These are phyloP conservation scores for Arenaria interpres DNA, from an alignment of 2,113 vertebrate species.

Conservation along the genomic window DNA sequence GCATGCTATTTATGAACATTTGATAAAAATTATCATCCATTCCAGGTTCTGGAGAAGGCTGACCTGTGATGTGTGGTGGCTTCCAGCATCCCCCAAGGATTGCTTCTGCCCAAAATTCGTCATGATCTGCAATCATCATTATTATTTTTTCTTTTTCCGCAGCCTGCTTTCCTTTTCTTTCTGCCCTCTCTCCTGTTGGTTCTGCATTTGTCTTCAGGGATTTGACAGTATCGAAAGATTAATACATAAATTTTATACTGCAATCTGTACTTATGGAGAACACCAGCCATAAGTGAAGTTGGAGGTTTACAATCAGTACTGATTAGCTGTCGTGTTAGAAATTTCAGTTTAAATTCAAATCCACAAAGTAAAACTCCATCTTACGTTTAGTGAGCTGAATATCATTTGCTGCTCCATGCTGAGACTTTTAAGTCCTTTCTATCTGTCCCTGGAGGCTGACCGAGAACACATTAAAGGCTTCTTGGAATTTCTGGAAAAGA, in stretches of 20 bases:
- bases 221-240: background rate
- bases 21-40: background rate
- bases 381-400: background rate
- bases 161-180: background rate
- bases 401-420: background rate
- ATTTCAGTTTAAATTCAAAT: background rate
- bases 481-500: conserved; percentile 24
- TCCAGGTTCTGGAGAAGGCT: background rate
- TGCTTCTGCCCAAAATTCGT: background rate
- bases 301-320: background rate
- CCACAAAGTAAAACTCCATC: background rate
- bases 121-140: background rate
- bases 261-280: background rate
- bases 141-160: background rate
- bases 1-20: background rate
- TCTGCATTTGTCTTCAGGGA: background rate
- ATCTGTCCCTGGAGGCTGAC: background rate
- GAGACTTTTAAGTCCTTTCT: background rate
- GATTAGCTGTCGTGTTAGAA: background rate
- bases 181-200: background rate
- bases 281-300: background rate
- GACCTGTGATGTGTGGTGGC: background rate
- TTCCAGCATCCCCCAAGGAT: background rate
- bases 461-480: background rate
- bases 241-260: too few relatives aligned